phyloP scores from a whole-genome alignment of 53 echinoderm and acorn worm genomes.

The Pentamera pediparva region DNA sequence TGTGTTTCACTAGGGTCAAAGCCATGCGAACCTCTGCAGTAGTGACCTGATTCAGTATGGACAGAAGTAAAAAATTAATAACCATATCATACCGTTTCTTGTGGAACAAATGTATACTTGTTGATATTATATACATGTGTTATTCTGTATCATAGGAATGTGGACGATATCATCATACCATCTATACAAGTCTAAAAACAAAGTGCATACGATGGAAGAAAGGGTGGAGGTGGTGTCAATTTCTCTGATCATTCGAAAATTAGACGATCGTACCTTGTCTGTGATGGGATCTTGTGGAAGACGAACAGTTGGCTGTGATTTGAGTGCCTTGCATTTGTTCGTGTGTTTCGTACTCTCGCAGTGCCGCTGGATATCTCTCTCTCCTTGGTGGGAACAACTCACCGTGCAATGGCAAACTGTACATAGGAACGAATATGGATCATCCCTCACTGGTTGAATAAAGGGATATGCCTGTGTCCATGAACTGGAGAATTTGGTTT shows the following conservation, averaged over 20 bases:
- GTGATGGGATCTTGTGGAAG: too few species aligned
- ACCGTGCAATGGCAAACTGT: not conserved
- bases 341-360: not conserved
- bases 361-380: not conserved
- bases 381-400: not conserved
- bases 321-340: not conserved
- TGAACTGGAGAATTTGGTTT: too few species aligned
- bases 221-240: not conserved
- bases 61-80: too few species aligned
- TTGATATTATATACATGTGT: too few species aligned
- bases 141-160: too few species aligned
- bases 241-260: not conserved
- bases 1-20: slow-evolving; percentile 23
- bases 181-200: too few species aligned
- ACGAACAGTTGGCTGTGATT: not conserved
- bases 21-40: slow-evolving; percentile 18
- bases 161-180: too few species aligned
- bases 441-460: not conserved
- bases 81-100: too few species aligned
- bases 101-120: too few species aligned
- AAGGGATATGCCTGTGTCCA: too few species aligned
- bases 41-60: not conserved
- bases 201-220: too few species aligned
- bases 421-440: not conserved
- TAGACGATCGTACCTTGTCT: too few species aligned